Percentiles rank a stretch among this genome's conserved stretches.
phyloP scores from a whole-genome alignment of 2,888 invertebrate genomes.

The Drosophila barbarae region DNA sequence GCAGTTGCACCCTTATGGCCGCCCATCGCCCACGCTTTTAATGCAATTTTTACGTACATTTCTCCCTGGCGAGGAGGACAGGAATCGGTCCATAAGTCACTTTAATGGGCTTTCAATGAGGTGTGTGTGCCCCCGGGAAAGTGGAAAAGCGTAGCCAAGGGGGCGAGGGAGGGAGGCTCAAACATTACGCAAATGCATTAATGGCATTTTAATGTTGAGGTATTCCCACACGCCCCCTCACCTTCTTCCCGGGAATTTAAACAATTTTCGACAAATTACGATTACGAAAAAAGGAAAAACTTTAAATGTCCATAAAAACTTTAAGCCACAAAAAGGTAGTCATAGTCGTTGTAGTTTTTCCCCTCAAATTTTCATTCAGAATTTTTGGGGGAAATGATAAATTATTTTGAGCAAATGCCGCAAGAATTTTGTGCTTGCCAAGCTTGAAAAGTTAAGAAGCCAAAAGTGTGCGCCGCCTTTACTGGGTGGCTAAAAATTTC shows the following conservation, averaged over 20 bases:
- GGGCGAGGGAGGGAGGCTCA: slow-evolving; percentile 14
- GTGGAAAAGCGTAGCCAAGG: slow-evolving; percentile 2
- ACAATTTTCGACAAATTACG: slow-evolving; percentile 59
- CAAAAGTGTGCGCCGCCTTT: slow-evolving; percentile 25
- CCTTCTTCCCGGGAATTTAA: slow-evolving; percentile 36
- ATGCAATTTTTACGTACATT: slow-evolving; percentile 65
- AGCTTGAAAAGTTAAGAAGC: slow-evolving; percentile 66
- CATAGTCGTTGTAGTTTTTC: slow-evolving; percentile 6
- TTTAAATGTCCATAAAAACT: slow-evolving; percentile 59
- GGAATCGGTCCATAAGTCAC: slow-evolving; percentile 65
- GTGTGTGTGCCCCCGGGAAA: slow-evolving; percentile 47
- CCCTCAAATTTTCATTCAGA: background rate
- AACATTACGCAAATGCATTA: slow-evolving; percentile 73
- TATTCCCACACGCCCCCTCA: slow-evolving; percentile 43
- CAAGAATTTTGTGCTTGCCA: slow-evolving; percentile 64
- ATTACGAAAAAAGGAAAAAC: slow-evolving; percentile 29
- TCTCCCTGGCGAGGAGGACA: slow-evolving; percentile 26
- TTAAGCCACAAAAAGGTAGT: slow-evolving; percentile 61
- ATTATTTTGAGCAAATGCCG: slow-evolving; percentile 69
- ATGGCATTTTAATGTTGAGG: slow-evolving; percentile 74
- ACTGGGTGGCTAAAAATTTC: slow-evolving; percentile 55
- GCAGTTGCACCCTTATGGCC: slow-evolving; percentile 45
- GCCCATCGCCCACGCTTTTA: slow-evolving; percentile 53
- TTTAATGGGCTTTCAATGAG: slow-evolving; percentile 74
- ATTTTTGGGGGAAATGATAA: slow-evolving; percentile 62